phyloP scores from a whole-genome alignment of 2,797 vertebrate genomes.

The Hippocampus kuda region DNA sequence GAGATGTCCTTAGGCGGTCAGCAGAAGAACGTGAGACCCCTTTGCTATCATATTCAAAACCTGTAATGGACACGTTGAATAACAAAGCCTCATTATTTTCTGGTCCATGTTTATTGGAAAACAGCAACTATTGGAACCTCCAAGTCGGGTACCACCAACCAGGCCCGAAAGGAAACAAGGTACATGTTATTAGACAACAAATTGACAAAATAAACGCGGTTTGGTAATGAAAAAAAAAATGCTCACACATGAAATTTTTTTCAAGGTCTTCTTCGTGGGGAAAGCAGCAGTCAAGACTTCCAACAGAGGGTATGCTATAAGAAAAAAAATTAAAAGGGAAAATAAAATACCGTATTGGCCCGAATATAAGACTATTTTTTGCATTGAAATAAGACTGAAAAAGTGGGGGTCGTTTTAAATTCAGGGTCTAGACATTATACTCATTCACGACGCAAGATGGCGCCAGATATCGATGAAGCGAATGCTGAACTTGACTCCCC shows the following conservation, averaged over 20 bases:
- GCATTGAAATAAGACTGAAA: too few species aligned
- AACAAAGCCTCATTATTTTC: neutral
- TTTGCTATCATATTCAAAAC: neutral
- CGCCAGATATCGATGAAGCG: too few species aligned
- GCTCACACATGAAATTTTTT: neutral
- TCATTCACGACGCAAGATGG: too few species aligned
- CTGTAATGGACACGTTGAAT: too few species aligned
- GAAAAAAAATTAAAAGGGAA: neutral
- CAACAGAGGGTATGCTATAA: constrained; percentile 27
- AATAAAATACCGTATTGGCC: too few species aligned
- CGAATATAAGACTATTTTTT: too few species aligned
- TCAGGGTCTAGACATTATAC: too few species aligned
- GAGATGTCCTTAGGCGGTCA: constrained; percentile 67
- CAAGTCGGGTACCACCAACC: constrained; percentile 47
- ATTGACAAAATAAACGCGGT: neutral
- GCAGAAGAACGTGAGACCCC: constrained; percentile 45
- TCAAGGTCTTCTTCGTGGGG: constrained; percentile 23
- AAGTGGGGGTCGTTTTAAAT: too few species aligned
- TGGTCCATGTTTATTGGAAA: constrained; percentile 4
- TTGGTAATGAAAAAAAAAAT: neutral
- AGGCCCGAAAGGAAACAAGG: constrained; percentile 53
- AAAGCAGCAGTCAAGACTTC: constrained; percentile 5
- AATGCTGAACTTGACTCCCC: too few species aligned
- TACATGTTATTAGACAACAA: constrained; percentile 7
- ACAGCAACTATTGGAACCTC: constrained; percentile 36